phyloP scores from a whole-genome alignment of 2,888 invertebrate species.

The Junonia oenone region DNA sequence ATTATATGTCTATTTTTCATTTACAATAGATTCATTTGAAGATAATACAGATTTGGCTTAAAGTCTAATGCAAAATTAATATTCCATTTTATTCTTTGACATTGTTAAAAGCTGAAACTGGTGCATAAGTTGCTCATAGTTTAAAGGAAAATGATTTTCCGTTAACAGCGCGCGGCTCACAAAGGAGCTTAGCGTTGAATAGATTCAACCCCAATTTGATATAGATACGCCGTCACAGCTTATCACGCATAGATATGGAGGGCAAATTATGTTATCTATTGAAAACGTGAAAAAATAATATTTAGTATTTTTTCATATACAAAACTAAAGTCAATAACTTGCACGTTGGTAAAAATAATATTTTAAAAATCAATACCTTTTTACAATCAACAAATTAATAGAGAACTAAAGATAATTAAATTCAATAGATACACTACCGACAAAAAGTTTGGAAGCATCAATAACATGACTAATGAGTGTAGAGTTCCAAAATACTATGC shows the following conservation, averaged over 20 bases:
- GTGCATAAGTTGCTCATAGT: conserved; percentile 23
- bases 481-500: no score
- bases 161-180: conserved; percentile 47
- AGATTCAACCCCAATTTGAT: conserved; percentile 40
- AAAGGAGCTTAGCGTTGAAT: conserved; percentile 52
- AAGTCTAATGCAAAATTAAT: background rate
- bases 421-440: no score
- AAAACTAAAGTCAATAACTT: no score
- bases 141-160: conserved; percentile 48
- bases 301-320: background rate
- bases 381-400: no score
- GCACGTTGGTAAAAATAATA: no score
- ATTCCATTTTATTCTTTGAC: conserved; percentile 11
- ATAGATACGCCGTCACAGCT: conserved; percentile 23
- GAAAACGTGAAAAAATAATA: background rate
- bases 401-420: no score
- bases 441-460: no score
- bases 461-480: no score
- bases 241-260: conserved; percentile 19
- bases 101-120: conserved; percentile 13
- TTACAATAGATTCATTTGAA: background rate
- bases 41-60: background rate
- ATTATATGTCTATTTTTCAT: no score
- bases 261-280: conserved; percentile 8
- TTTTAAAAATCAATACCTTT: no score